phyloP scores from a whole-genome alignment of 2,888 invertebrate species.

The Drosophila birchii region DNA sequence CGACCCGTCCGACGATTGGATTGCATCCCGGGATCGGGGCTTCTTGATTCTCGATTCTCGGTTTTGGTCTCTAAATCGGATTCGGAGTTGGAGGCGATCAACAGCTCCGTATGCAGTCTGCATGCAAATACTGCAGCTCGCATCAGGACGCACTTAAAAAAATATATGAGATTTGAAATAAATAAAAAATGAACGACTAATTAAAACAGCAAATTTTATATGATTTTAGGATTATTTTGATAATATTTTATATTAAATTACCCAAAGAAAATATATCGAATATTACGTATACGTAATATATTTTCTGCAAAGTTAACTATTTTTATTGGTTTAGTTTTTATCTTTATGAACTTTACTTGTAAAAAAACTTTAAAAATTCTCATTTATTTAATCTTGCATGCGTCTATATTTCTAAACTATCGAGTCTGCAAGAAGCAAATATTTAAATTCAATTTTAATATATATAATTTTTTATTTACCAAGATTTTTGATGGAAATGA shows the following conservation, averaged over 20 bases:
- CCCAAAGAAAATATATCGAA: neutral
- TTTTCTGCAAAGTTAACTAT: neutral
- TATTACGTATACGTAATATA: slow-evolving; percentile 11
- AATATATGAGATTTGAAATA: neutral
- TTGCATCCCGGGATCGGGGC: slow-evolving; percentile 45
- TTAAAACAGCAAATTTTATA: no score
- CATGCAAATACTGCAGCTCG: slow-evolving; percentile 70
- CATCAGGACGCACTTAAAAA: slow-evolving; percentile 5
- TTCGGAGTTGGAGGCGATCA: slow-evolving; percentile 33
- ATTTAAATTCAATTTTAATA: neutral
- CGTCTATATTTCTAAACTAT: neutral
- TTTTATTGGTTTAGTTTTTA: neutral
- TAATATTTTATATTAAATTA: neutral
- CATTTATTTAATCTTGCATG: neutral
- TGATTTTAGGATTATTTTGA: neutral
- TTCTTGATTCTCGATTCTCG: slow-evolving; percentile 41
- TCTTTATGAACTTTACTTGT: neutral
- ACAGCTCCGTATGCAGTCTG: slow-evolving; percentile 72
- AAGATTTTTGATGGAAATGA: no score
- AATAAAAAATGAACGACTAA: neutral
- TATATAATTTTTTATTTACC: neutral
- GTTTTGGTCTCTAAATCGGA: slow-evolving; percentile 26
- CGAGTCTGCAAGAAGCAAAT: neutral
- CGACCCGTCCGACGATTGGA: slow-evolving; percentile 28
- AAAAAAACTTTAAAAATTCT: neutral